phyloP scores from a whole-genome alignment of 1,140 invertebrate species.

The Linepithema humile region DNA sequence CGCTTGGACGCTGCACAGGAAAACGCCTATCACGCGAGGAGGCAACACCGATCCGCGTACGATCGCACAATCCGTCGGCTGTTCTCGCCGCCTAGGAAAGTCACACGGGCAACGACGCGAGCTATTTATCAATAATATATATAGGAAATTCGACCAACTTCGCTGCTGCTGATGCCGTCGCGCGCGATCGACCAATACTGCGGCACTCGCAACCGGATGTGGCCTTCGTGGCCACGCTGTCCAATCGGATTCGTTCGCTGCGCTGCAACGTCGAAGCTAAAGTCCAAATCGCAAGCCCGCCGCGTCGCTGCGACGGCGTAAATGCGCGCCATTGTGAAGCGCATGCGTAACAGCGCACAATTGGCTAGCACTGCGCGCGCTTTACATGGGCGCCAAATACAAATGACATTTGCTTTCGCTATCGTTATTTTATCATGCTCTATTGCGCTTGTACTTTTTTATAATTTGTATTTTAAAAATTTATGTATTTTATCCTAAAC shows the following conservation, averaged over 20 bases:
- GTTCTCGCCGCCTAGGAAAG: constrained; percentile 31
- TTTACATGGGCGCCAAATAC: neutral
- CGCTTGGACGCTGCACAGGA: neutral
- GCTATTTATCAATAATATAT: constrained; percentile 75
- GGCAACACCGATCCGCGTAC: constrained; percentile 5
- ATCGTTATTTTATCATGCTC: neutral
- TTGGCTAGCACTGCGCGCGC: neutral
- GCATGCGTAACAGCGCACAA: neutral
- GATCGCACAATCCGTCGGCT: constrained; percentile 15
- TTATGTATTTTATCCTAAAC: neutral
- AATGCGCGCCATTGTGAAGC: neutral
- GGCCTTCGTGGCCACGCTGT: constrained; percentile 69
- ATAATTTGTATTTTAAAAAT: neutral
- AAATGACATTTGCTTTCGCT: neutral
- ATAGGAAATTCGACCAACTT: constrained; percentile 73
- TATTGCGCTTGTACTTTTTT: neutral
- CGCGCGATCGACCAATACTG: constrained; percentile 76
- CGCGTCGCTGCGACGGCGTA: neutral
- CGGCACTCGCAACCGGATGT: constrained; percentile 74
- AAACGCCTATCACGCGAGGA: constrained; percentile 5
- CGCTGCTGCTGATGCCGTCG: constrained; percentile 62
- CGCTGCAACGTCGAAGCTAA: constrained; percentile 61
- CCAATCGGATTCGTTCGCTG: constrained; percentile 68
- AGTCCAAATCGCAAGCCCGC: constrained; percentile 58
- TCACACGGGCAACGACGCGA: constrained; percentile 64